Evolutionary conservation across 2,888 invertebrate genomes (phyloP).

Genomic region (Hedychridium roseum): DNA sequence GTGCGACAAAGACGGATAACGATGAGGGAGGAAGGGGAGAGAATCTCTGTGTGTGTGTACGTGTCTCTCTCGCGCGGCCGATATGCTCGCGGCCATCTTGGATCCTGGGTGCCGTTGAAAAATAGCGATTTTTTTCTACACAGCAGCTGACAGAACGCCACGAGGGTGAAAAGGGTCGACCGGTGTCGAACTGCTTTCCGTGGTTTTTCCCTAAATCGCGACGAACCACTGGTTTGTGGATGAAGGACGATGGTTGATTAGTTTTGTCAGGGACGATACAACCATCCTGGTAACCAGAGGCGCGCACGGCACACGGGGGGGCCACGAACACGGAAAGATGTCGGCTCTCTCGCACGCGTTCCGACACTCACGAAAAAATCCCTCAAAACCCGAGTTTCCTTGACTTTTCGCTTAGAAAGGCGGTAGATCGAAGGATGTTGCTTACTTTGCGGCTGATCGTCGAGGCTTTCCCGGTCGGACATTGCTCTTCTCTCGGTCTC

Average conservation of each 20-base stretch:
- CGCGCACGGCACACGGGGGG: constrained; percentile 3
- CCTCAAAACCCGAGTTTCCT: constrained; percentile 1
- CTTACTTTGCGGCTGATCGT: constrained; percentile 63
- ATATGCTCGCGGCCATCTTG: constrained; percentile 58
- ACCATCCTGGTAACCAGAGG: too few species aligned
- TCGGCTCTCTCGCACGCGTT: constrained; percentile 28
- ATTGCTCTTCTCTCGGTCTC: constrained; percentile 51
- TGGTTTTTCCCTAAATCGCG: too few species aligned
- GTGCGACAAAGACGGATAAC: constrained; percentile 7
- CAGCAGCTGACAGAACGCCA: constrained; percentile 49
- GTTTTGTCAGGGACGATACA: too few species aligned
- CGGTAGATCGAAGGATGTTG: too few species aligned
- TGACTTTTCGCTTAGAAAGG: constrained; percentile 5
- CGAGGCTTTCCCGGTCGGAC: constrained; percentile 63
- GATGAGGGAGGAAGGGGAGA: constrained; percentile 25
- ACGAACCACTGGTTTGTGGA: too few species aligned
- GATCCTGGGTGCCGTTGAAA: constrained; percentile 57
- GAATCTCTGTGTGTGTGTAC: constrained; percentile 19
- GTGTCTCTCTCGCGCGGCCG: constrained; percentile 40
- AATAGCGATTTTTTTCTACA: constrained; percentile 47
- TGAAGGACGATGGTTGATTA: too few species aligned
- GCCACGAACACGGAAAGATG: constrained; percentile 31
- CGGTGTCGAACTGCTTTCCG: too few species aligned
- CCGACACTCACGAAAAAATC: constrained; percentile 1
- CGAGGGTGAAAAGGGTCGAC: constrained; percentile 26